Conservation (phyloP, 2,888 invertebrate species). For the Gibbula magus region DNA sequence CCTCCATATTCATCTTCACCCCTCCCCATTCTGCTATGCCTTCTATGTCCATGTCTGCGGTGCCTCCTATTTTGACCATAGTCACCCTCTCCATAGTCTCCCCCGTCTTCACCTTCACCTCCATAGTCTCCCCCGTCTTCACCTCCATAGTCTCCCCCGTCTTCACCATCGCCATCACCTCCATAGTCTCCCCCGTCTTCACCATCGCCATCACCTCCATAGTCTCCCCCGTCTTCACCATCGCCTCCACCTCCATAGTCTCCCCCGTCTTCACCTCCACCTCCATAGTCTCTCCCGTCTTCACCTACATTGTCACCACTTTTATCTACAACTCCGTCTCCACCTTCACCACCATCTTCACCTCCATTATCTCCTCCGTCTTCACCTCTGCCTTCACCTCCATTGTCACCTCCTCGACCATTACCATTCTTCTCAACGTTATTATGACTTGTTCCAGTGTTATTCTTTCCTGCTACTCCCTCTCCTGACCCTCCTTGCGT, state of each 20-base stretch:
- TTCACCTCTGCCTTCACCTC: too few species aligned
- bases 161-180: constrained; percentile 14
- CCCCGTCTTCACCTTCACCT: too few species aligned
- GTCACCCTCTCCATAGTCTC: too few species aligned
- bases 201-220: not conserved
- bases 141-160: constrained; percentile 19
- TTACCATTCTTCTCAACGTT: too few species aligned
- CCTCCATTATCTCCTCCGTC: not conserved
- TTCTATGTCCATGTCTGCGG: too few species aligned
- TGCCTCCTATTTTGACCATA: too few species aligned
- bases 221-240: not conserved
- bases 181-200: not conserved
- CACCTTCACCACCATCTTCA: not conserved
- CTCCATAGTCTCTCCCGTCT: not conserved
- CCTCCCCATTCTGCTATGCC: too few species aligned
- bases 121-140: too few species aligned
- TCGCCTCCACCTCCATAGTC: not conserved
- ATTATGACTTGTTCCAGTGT: too few species aligned
- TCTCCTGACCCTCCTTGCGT: too few species aligned
- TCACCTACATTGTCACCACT: not conserved
- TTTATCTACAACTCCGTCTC: not conserved
- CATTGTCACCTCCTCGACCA: too few species aligned
- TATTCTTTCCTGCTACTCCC: too few species aligned
- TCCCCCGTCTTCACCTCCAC: not conserved
- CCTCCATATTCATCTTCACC: constrained; percentile 12